Evolutionary conservation across 2,113 vertebrate genomes (phyloP).

Genomic region (Heterochromis multidens): DNA sequence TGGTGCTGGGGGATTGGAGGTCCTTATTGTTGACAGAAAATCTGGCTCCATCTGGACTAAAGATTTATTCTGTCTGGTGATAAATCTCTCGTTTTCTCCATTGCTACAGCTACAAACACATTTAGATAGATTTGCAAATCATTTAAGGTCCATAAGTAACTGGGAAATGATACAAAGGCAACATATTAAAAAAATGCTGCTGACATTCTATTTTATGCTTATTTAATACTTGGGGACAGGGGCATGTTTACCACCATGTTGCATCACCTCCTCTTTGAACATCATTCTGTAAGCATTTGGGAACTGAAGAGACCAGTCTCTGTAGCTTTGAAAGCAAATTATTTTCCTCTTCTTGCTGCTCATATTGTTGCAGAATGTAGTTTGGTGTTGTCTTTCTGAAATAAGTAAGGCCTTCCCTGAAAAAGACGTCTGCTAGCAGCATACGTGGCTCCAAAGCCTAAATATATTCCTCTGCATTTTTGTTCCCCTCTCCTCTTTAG

Average conservation of each 20-base stretch:
- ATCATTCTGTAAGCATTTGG: neutral
- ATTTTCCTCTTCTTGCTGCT: neutral
- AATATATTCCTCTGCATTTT: neutral
- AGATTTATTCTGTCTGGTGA: neutral
- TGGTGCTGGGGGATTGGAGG: neutral
- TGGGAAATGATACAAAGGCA: neutral
- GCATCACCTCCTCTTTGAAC: neutral
- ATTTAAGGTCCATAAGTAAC: neutral
- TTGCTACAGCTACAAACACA: neutral
- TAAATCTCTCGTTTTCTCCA: neutral
- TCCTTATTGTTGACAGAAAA: neutral
- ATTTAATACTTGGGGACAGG: neutral
- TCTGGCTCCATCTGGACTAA: neutral
- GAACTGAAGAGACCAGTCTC: neutral
- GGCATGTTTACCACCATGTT: neutral
- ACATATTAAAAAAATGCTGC: neutral
- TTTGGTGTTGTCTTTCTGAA: neutral
- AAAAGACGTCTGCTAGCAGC: neutral
- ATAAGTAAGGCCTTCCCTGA: neutral
- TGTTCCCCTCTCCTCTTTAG: neutral
- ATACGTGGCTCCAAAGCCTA: neutral
- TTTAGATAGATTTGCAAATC: neutral
- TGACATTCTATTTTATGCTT: neutral
- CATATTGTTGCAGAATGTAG: neutral
- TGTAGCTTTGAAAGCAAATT: neutral